Conservation (phyloP, 2,113 vertebrate genomes). For the Rafetus swinhoei region DNA sequence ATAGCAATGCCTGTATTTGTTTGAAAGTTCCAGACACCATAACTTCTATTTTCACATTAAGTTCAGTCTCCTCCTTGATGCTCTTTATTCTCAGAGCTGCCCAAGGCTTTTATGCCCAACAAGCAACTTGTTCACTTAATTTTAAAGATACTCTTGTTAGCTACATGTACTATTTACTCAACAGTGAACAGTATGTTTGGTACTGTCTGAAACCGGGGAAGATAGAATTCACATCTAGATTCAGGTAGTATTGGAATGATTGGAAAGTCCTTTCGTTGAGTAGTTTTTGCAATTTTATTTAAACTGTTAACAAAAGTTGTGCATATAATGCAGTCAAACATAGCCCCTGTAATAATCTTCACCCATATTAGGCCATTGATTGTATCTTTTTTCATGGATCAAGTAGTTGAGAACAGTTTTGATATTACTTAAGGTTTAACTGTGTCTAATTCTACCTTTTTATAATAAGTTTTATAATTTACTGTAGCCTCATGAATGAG, state of each 20-base stretch:
- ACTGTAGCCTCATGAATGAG: background rate
- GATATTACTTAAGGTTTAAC: background rate
- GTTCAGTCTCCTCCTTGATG: background rate
- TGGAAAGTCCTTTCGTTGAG: background rate
- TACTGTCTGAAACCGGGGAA: background rate
- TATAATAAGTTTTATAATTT: background rate
- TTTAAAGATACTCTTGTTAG: background rate
- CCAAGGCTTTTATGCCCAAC: background rate
- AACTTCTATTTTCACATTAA: background rate
- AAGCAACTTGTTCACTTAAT: background rate
- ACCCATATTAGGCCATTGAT: accelerated
- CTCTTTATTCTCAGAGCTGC: background rate
- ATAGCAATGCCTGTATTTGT: background rate
- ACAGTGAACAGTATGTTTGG: accelerated
- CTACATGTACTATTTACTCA: accelerated
- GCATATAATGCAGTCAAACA: accelerated
- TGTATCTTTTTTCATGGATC: accelerated
- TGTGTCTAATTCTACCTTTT: background rate
- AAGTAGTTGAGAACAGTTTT: background rate
- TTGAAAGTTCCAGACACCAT: background rate
- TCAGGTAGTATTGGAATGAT: background rate
- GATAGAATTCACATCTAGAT: background rate
- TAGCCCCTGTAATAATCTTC: background rate
- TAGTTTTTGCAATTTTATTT: constrained; percentile 25
- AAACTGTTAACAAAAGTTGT: background rate